Base-by-base conservation (phyloP, 2,113 vertebrate species). In the Archilochus colubris region DNA sequence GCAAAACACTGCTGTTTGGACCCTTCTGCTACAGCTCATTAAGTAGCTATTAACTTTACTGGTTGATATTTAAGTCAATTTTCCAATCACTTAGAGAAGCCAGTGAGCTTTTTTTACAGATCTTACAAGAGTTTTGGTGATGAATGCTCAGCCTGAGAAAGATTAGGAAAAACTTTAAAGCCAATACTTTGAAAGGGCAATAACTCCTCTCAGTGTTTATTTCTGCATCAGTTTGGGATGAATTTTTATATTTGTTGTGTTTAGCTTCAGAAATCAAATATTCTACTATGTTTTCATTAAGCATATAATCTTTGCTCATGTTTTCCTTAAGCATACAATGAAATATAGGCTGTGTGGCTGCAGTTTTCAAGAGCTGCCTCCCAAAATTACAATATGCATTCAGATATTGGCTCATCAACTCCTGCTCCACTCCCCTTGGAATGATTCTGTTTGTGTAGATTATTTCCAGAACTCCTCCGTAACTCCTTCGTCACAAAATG, bases 1-100 rank as follows among this genome's bases (percentile, higher is more conserved):
- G 24, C 54, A 80, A 38, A 62, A 8, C 6, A 2, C 24, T 28
- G 0, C 58, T 4, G 0, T 54, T 79, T 0, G 0, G 48, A 72
- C 17, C 22, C 55, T 63, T 18, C 36, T 2, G 2, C 7, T 74
- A 84, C 51, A 1, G 0, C 43, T 91, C 48, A 33, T 43, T 59
- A 58, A 69, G n/a, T 50, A 81, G 30, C 12, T 69, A 28, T 43
- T 69, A 7, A 67, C 59, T 81, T 76, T 46, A 62, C 10, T 36
- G 3, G 2, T 83, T 80, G 50, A 20, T 38, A 22, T 77, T 64
- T n/a, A 74, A 88, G 36, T 53, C 13, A 30, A 24, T 68, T 91
- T 92, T 57, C 61, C 33, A 59, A 36, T 19, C 10, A 36, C 27
- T 81, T 84, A 22, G 25, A 82, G 24, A 43, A 82, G 24, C 20